phyloP scores from a whole-genome alignment of 2,888 invertebrate genomes.

The Liodrosophila aerea region DNA sequence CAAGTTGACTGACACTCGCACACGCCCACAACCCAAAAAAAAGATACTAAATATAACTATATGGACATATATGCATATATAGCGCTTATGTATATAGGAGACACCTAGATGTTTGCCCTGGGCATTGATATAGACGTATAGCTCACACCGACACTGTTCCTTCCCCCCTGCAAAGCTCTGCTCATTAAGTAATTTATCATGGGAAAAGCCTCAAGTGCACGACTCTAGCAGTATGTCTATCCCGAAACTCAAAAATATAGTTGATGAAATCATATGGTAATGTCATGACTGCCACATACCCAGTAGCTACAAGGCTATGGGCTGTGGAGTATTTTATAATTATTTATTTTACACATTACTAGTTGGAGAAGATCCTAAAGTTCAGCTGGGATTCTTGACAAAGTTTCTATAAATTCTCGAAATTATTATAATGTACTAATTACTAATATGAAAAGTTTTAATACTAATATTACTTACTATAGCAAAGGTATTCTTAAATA shows the following conservation, averaged over 20 bases:
- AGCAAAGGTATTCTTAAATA: no score
- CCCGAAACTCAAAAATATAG: not conserved
- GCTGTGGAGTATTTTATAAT: no score
- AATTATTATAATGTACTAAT: no score
- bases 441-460: no score
- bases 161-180: slow-evolving; percentile 46
- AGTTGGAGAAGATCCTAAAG: no score
- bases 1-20: slow-evolving; percentile 34
- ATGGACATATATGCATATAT: slow-evolving; percentile 3
- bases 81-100: slow-evolving; percentile 6
- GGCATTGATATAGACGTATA: not conserved
- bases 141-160: slow-evolving; percentile 5
- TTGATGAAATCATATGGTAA: no score
- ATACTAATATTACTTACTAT: no score
- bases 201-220: slow-evolving; percentile 41
- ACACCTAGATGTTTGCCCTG: slow-evolving; percentile 14
- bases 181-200: slow-evolving; percentile 60
- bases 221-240: slow-evolving; percentile 21
- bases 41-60: slow-evolving; percentile 11
- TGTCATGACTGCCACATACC: no score
- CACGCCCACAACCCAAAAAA: slow-evolving; percentile 15
- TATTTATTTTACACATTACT: no score
- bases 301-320: no score
- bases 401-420: no score
- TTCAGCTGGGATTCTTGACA: no score